Evolutionary conservation across 2,888 invertebrate species (phyloP), one percentile per base, ranked within the genome.

Genomic region (Conchocele bisecta): DNA sequence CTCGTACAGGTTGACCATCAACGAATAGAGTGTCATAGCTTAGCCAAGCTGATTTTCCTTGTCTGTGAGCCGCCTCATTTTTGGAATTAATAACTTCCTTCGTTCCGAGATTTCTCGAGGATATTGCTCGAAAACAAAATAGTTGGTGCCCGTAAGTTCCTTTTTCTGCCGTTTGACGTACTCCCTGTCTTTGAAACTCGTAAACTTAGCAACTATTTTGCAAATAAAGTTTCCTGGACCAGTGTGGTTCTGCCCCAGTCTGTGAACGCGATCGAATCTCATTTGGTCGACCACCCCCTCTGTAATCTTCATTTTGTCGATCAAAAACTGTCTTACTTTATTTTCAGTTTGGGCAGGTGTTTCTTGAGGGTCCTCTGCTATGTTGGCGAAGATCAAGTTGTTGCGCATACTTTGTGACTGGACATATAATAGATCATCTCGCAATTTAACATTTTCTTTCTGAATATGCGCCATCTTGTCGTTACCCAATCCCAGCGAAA

Each of bases 361-460:
- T 28, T 48, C 48, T 3, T 17, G 29, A n/a, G 48, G 48, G n/a
- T 48, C 48, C 15, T 48, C 48, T 31, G 48, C 17, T 26, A 48
- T 48, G 31, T 31, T 31, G 28, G 48, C 17, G 17, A 48, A 48
- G 5, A 48, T 17, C 4, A 48, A 17, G 17, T 48, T 48, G 17
- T 48, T 48, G 28, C 48, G 48, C 48, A 48, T 48, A n/a, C 29
- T 29, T 31, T n/a, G 5, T n/a, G 48, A 48, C n/a, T 42, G 42
- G 9, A 42, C 42, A 42, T 42, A 42, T 22, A 42, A 15, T 42
- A 42, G n/a, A n/a, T n/a, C n/a, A n/a, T n/a, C n/a, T n/a, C n/a
- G n/a, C n/a, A n/a, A n/a, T n/a, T n/a, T n/a, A n/a, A n/a, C n/a
- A n/a, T n/a, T n/a, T n/a, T n/a, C n/a, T n/a, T n/a, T n/a, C n/a